phyloP scores from a whole-genome alignment of 2,113 vertebrate genomes.

The Tragelaphus scriptus region DNA sequence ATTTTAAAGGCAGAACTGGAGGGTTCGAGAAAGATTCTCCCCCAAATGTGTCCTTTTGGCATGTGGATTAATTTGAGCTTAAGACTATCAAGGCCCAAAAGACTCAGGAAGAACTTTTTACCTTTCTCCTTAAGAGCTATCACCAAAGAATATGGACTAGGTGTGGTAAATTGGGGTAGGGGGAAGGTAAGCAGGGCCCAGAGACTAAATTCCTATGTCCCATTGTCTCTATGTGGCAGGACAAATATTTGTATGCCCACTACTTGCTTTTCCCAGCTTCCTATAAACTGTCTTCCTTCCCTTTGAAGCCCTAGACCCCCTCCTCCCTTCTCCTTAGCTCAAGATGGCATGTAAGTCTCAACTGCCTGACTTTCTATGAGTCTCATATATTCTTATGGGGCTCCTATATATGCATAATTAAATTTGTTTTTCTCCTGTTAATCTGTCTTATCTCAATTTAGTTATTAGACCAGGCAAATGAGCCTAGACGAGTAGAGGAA shows the following conservation, averaged over 20 bases:
- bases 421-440: neutral
- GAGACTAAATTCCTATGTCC: neutral
- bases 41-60: neutral
- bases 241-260: neutral
- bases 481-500: neutral
- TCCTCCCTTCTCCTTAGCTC: neutral
- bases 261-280: neutral
- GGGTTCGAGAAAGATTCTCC: neutral
- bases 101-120: neutral
- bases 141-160: neutral
- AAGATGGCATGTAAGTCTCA: neutral
- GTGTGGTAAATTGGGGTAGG: neutral
- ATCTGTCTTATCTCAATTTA: neutral
- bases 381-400: neutral
- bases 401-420: neutral
- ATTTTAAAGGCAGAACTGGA: neutral
- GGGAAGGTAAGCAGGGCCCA: neutral
- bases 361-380: neutral
- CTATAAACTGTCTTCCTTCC: neutral
- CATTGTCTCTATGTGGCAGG: neutral
- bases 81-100: neutral
- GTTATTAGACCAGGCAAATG: neutral
- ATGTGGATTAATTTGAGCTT: neutral
- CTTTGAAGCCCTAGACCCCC: neutral
- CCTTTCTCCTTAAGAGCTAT: neutral